Conservation (phyloP, 2,113 vertebrate species). For the Hemichromis elongatus region DNA sequence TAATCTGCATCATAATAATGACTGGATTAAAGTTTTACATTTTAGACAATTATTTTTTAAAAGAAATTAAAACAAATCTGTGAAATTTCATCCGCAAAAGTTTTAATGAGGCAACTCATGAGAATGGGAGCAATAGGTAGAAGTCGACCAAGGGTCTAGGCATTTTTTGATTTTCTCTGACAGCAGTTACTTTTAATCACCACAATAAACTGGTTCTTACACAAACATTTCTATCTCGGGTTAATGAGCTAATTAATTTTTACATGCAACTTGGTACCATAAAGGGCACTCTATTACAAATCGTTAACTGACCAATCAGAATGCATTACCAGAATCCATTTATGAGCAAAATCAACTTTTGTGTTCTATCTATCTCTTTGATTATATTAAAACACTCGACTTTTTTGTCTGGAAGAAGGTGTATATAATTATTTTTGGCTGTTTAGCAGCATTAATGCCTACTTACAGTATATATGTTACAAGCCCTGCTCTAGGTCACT, state of each 20-base stretch:
- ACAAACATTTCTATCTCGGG: not conserved
- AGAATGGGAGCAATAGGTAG: not conserved
- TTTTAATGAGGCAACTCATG: not conserved
- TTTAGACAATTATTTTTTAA: not conserved
- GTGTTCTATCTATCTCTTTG: no score
- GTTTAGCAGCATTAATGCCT: not conserved
- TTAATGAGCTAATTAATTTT: not conserved
- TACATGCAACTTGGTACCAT: not conserved
- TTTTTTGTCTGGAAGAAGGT: not conserved
- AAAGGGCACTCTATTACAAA: not conserved
- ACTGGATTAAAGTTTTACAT: not conserved
- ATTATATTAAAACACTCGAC: not conserved
- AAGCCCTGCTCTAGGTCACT: not conserved
- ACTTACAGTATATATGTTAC: not conserved
- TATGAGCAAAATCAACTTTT: accelerated
- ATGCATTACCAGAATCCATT: not conserved
- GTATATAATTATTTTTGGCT: not conserved
- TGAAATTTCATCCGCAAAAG: not conserved
- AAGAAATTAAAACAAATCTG: not conserved
- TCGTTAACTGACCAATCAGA: not conserved
- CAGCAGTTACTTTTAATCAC: not conserved
- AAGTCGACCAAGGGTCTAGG: not conserved
- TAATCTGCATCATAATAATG: accelerated
- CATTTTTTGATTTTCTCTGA: not conserved
- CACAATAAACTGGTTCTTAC: not conserved